Percentiles rank a stretch among this genome's conserved stretches.
phyloP scores from a whole-genome alignment of 1,140 invertebrate genomes.

The Scaptomyza hsui region DNA sequence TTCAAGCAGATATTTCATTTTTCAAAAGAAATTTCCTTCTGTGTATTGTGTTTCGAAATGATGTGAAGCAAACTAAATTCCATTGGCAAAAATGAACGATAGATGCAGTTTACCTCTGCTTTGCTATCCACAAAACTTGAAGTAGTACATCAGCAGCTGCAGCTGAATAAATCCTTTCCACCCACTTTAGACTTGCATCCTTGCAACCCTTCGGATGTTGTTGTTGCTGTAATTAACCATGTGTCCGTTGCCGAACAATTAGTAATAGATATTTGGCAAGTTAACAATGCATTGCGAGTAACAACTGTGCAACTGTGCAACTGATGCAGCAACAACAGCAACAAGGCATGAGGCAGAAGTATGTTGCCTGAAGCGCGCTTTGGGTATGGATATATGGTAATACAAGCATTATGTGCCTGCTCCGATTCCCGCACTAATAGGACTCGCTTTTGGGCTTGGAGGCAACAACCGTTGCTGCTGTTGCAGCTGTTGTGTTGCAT shows the following conservation, averaged over 20 bases:
- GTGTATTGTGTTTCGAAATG: no score
- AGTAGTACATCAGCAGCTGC: not conserved
- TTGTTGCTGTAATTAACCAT: slow-evolving; percentile 40
- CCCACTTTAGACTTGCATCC: no score
- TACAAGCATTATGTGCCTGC: slow-evolving; percentile 29
- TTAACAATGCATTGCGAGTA: slow-evolving; percentile 40
- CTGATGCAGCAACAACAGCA: not conserved
- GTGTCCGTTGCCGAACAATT: slow-evolving; percentile 51
- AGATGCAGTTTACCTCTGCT: no score
- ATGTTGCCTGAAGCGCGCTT: slow-evolving; percentile 27
- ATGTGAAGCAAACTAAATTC: not conserved
- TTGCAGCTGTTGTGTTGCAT: slow-evolving; percentile 32
- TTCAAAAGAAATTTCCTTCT: no score
- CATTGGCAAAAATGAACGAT: not conserved
- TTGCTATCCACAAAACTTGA: no score
- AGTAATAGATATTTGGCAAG: slow-evolving; percentile 55
- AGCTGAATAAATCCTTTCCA: not conserved
- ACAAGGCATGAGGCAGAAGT: not conserved
- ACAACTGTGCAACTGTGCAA: not conserved
- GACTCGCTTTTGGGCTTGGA: not conserved
- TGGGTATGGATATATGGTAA: slow-evolving; percentile 36
- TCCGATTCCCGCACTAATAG: slow-evolving; percentile 25
- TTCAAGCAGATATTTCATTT: not conserved
- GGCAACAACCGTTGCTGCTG: slow-evolving; percentile 1
- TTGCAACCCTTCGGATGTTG: not conserved